Evolutionary conservation across 2,888 invertebrate species (phyloP), one percentile per base, ranked within the genome.

Genomic region (Synanthedon andrenaeformis): DNA sequence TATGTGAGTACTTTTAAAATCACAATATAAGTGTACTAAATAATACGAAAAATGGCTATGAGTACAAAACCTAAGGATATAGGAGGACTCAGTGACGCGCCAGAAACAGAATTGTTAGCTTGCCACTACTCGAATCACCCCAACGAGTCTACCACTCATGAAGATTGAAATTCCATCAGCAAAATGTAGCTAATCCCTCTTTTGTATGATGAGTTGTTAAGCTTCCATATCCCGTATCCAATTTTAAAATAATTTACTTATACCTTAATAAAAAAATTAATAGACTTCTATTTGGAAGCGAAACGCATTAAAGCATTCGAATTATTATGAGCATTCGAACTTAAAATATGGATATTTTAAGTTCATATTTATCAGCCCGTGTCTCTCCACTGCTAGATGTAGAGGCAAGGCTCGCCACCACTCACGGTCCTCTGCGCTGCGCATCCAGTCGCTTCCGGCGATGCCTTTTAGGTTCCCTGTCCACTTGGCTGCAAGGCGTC

Each of bases 61-160:
- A 45, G 45, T 14, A 45, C 45, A 13, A 14, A 45, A 53, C 57
- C 52, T 57, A 53, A 57, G 50, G 53, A 52, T 48, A 57, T 55
- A 50, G 41, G 52, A 50, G 41, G 52, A 53, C 12, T 14, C 23
- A 49, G 62, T 61, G 62, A 63, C 62, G 66, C 64, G 70, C 64
- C 61, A 69, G 64, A 65, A 70, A 69, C 71, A 67, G 72, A 71
- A 71, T 57, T 58, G 58, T 72, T 72, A 71, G 70, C 67, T 64
- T 61, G 53, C 66, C 58, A 63, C 59, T 61, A 63, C 65, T 63
- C 63, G 66, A 65, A 69, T 67, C 70, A 68, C 67, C 66, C 63
- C 67, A 68, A 66, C 70, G 70, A 72, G 70, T 74, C 67, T 62
- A 64, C 72, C 73, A 79, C 76, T 78, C 75, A 70, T 71, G 67